phyloP scores from a whole-genome alignment of 2,888 invertebrate species.

The Sympetrum striolatum region DNA sequence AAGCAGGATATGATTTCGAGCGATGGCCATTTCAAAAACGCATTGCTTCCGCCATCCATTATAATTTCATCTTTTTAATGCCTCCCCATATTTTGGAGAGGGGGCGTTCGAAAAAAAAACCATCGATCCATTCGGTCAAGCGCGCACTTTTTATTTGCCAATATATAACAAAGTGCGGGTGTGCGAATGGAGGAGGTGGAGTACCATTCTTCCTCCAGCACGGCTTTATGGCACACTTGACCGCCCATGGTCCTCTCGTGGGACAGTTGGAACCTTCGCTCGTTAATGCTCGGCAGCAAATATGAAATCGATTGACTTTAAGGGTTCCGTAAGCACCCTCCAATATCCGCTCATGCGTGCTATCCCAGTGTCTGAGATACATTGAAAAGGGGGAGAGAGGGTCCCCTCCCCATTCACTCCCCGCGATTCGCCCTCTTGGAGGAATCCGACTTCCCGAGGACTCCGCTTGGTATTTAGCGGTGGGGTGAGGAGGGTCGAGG shows the following conservation, averaged over 20 bases:
- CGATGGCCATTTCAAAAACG: no score
- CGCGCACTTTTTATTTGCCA: background rate
- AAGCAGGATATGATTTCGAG: no score
- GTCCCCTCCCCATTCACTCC: background rate
- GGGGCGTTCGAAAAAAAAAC: background rate
- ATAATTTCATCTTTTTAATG: no score
- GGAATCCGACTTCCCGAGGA: background rate
- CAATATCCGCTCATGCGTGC: background rate
- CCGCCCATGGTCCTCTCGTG: background rate
- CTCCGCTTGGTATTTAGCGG: background rate
- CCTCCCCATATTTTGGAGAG: no score
- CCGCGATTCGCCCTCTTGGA: background rate
- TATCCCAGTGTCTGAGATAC: background rate
- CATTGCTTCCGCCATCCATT: no score
- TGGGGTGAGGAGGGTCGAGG: no score
- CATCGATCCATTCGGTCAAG: background rate
- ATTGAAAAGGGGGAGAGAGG: background rate
- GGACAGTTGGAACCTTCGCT: background rate
- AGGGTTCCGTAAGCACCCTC: background rate
- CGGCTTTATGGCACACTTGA: background rate
- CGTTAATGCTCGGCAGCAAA: background rate
- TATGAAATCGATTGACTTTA: background rate
- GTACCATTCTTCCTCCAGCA: background rate
- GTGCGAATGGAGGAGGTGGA: background rate
- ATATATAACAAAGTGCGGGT: background rate